A percentile compares a stretch with the other conserved stretches of the same genome.
Conservation (phyloP, 2,888 invertebrate genomes). For the Drosophila mercatorum region DNA sequence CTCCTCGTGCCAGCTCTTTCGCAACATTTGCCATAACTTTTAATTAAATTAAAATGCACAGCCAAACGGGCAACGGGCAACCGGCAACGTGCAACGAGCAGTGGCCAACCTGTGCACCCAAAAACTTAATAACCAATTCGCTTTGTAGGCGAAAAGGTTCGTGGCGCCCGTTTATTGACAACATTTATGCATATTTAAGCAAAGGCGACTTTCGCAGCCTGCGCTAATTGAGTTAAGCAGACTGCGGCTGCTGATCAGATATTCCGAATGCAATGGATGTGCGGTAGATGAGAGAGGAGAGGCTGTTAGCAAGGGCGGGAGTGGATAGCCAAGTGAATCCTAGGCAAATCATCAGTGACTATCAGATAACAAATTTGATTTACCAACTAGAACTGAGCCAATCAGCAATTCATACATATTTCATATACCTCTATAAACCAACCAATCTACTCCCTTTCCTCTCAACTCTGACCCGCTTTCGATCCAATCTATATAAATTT, state of each 20-base stretch:
- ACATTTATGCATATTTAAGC: conserved; percentile 75
- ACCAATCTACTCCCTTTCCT: background rate
- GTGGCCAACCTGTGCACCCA: conserved; percentile 30
- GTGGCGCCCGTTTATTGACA: conserved; percentile 51
- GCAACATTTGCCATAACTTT: conserved; percentile 75
- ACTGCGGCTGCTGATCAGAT: conserved; percentile 27
- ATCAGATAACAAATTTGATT: too few relatives aligned
- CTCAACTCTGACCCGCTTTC: background rate
- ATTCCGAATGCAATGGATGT: conserved; percentile 18
- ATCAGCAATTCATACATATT: too few relatives aligned
- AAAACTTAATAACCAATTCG: conserved; percentile 76
- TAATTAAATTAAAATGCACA: conserved; percentile 79
- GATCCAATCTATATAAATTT: background rate
- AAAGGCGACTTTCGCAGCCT: conserved; percentile 31
- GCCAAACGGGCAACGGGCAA: conserved; percentile 43
- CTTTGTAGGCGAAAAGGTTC: conserved; percentile 62
- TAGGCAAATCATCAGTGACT: too few relatives aligned
- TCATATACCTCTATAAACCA: background rate
- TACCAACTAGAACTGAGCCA: too few relatives aligned
- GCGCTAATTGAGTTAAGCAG: conserved; percentile 63
- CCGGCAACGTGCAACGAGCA: conserved; percentile 8
- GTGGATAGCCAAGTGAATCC: too few relatives aligned
- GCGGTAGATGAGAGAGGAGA: background rate
- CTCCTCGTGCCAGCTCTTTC: conserved; percentile 29
- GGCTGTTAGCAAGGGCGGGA: too few relatives aligned